Evolutionary conservation across 2,797 vertebrate species (phyloP).

Genomic region (Microctenopoma stevenorrisi): DNA sequence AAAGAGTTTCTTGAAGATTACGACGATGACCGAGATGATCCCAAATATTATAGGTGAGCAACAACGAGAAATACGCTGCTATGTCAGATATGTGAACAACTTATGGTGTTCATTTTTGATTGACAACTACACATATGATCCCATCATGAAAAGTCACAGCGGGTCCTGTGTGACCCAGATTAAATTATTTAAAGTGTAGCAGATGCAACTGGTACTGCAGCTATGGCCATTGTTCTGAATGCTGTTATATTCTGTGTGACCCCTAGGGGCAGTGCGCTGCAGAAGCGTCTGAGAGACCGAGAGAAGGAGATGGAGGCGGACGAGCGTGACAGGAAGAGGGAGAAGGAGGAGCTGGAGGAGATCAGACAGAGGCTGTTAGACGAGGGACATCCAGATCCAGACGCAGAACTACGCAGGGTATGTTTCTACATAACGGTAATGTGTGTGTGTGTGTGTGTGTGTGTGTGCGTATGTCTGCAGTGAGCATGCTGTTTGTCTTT

Average conservation of each 20-base stretch:
- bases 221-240: constrained; percentile 67
- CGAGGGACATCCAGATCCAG: constrained; percentile 98
- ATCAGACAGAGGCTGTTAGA: constrained; percentile 96
- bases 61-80: not conserved
- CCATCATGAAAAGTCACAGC: not conserved
- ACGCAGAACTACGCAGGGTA: constrained; percentile 97
- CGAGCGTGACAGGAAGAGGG: constrained; percentile 97
- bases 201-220: constrained; percentile 52
- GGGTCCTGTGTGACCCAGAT: constrained; percentile 44
- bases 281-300: constrained; percentile 95
- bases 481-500: constrained; percentile 50
- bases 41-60: constrained; percentile 95
- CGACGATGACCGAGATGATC: constrained; percentile 97
- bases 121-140: not conserved
- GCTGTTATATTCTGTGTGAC: constrained; percentile 64
- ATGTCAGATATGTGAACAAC: not conserved
- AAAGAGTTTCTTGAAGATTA: constrained; percentile 99
- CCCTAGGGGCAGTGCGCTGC: constrained; percentile 96
- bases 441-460: constrained; percentile 6
- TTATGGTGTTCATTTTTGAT: not conserved
- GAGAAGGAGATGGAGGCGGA: constrained; percentile 99
- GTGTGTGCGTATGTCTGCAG: constrained; percentile 27
- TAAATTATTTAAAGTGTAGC: constrained; percentile 27
- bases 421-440: constrained; percentile 2
- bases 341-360: constrained; percentile 98